phyloP scores from a whole-genome alignment of 2,888 invertebrate species.

The Smittia aterrima region DNA sequence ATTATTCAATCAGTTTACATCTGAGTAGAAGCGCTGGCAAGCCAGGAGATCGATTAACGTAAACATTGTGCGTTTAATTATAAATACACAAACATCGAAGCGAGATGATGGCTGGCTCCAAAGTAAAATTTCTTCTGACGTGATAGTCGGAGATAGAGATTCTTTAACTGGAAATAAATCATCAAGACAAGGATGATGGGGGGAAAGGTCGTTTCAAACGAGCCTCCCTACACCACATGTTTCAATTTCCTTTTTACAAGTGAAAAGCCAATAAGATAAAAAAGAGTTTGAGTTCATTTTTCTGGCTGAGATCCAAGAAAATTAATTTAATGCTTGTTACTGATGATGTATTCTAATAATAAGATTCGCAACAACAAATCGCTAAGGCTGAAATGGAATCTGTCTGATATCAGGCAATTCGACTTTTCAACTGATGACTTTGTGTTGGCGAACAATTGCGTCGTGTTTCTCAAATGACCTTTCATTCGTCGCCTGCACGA shows the following conservation, averaged over 20 bases:
- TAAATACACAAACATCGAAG: not conserved
- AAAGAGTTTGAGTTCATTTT: not conserved
- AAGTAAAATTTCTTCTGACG: too few species aligned
- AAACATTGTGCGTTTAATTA: not conserved
- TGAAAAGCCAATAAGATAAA: not conserved
- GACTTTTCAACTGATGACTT: too few species aligned
- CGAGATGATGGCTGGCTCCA: too few species aligned
- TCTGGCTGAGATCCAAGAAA: not conserved
- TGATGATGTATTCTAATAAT: constrained; percentile 32
- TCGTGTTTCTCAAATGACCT: too few species aligned
- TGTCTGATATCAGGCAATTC: too few species aligned
- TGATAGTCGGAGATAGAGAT: too few species aligned
- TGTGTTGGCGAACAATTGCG: too few species aligned
- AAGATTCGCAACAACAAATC: not conserved
- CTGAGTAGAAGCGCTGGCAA: not conserved
- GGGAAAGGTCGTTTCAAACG: too few species aligned
- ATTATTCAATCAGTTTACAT: not conserved
- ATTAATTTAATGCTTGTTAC: constrained; percentile 20
- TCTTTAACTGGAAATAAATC: too few species aligned
- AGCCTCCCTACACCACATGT: too few species aligned
- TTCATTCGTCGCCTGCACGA: too few species aligned
- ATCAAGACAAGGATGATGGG: too few species aligned
- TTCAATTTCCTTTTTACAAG: not conserved
- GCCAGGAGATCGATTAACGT: not conserved
- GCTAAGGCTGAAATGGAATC: not conserved